A percentile compares a stretch with the other conserved stretches of the same genome.
Conservation (phyloP, 2,113 vertebrate species). For the Centropus bengalensis region DNA sequence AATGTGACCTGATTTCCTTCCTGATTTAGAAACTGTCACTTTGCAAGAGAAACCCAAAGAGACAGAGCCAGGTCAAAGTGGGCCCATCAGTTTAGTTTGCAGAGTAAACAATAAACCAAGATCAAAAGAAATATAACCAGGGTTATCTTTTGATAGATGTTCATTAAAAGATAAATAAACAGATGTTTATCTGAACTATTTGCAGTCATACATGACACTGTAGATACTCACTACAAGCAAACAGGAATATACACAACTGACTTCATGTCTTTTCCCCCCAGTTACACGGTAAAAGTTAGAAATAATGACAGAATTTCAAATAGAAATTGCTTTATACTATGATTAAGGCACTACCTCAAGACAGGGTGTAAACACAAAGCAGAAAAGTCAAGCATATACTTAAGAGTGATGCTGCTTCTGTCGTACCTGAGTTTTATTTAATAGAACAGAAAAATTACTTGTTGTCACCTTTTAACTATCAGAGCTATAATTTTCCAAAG, state of each 20-base stretch:
- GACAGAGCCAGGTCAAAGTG: slow-evolving; percentile 44
- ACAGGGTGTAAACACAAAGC: neutral
- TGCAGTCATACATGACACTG: neutral
- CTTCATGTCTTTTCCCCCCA: neutral
- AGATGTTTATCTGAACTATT: neutral
- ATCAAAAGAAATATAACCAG: neutral
- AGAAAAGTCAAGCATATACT: neutral
- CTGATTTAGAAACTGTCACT: slow-evolving; percentile 74
- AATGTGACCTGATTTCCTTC: slow-evolving; percentile 73
- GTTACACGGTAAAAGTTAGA: neutral
- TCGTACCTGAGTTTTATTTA: neutral
- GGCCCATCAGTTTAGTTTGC: neutral
- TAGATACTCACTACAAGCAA: neutral
- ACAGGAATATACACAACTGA: neutral
- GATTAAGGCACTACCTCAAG: neutral
- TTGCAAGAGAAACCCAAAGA: slow-evolving; percentile 65
- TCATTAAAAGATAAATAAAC: neutral
- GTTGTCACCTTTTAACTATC: neutral
- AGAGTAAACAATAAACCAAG: slow-evolving; percentile 14
- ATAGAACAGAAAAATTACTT: neutral
- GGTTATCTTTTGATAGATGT: neutral
- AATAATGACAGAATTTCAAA: neutral
- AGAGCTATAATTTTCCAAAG: neutral
- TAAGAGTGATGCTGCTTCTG: neutral
- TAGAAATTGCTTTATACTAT: neutral